Base-by-base conservation (phyloP, 2,888 invertebrate species). In the Hirtodrosophila confusa region DNA sequence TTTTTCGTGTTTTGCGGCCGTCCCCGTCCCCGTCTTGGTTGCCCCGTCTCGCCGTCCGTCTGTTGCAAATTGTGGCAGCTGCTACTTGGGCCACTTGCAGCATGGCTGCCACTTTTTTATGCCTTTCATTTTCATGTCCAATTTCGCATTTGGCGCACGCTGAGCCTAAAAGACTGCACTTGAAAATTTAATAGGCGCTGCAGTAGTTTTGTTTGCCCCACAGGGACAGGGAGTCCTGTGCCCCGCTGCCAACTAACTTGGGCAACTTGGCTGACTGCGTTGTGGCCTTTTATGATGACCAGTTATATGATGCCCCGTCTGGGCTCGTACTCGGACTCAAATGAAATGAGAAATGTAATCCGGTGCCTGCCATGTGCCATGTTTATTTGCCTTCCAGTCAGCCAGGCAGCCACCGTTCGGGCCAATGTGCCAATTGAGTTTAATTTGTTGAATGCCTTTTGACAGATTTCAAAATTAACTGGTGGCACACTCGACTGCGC, bases 381-480 rank as follows among this genome's bases (percentile, higher is more conserved):
- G 82, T 88, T 83, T 83, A 83, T 88, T 86, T 86, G 86, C 73
- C 75, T 69, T 69, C 80, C 73, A 57, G 53, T 36, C 50, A 45
- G 40, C 12, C 11, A 33, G 17, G 2, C 36, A 23, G 45, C 36
- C 48, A 24, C 27, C 56, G 44, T 44, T 57, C 49, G 51, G 69
- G 64, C 77, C 69, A 76, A 78, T 63, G 67, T 78, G 82, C 75
- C 85, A 86, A 86, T 88, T 84, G 87, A 72, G 88, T 84, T 88
- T 88, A 86, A 88, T 88, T 84, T 75, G 84, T 69, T 73, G 82
- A 84, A 84, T 84, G 88, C 78, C 61, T 86, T 84, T 84, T 88
- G 84, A 84, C 88, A 84, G 88, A 88, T 86, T 80, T 71, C 78
- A 77, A 88, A 84, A 84, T 88, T 84, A 86, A 84, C 85, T 88